Evolutionary conservation across 2,797 vertebrate genomes (phyloP).

Genomic region (Gorsachius magnificus): DNA sequence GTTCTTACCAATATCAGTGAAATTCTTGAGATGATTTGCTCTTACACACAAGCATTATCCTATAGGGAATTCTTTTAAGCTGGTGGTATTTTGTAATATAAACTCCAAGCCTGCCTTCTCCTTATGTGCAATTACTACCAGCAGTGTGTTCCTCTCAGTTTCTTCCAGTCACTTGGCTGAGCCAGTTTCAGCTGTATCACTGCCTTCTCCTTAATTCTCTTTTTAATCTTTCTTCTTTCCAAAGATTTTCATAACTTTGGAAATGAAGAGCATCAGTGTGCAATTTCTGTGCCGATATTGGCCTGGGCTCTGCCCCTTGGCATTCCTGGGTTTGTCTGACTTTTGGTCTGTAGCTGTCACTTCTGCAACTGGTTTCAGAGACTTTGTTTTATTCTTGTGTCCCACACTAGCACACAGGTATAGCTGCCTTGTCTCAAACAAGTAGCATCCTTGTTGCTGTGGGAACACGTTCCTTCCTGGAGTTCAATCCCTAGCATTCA

Average conservation of each 20-base stretch:
- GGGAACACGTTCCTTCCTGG: not conserved
- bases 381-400: no score
- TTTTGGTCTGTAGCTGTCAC: not conserved
- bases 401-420: not conserved
- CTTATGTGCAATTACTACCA: not conserved
- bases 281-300: not conserved
- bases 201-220: not conserved
- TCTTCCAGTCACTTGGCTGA: not conserved
- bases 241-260: not conserved
- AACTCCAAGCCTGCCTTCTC: not conserved
- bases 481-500: not conserved
- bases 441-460: not conserved
- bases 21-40: not conserved
- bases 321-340: not conserved
- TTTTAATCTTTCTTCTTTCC: not conserved
- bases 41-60: not conserved
- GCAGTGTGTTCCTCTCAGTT: not conserved
- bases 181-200: not conserved
- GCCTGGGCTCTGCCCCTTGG: not conserved
- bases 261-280: not conserved
- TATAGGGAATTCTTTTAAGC: not conserved
- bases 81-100: not conserved
- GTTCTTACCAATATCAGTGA: not conserved
- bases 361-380: not conserved
- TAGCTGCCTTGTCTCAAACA: not conserved